phyloP scores from a whole-genome alignment of 2,888 invertebrate species.

The Euzetes globulus region DNA sequence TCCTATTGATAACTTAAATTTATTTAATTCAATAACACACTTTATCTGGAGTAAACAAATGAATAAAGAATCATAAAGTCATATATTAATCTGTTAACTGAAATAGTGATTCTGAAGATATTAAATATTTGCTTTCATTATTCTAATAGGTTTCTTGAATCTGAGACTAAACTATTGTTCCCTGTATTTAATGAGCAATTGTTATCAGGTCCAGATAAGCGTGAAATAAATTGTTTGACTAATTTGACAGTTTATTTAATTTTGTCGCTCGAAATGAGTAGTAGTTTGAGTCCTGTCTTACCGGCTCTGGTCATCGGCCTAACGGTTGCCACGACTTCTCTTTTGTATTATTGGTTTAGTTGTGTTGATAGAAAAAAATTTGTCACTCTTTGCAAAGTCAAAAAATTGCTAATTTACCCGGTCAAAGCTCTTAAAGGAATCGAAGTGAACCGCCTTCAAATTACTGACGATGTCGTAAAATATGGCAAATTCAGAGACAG shows the following conservation, averaged over 20 bases:
- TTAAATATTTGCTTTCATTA: too few species aligned
- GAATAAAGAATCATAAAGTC: too few species aligned
- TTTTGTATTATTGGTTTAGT: background rate
- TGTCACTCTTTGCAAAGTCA: constrained; percentile 7
- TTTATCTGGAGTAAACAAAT: too few species aligned
- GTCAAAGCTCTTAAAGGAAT: constrained; percentile 19
- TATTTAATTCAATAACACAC: too few species aligned
- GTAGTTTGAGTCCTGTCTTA: background rate
- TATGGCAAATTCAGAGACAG: constrained; percentile 17
- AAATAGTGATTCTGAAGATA: too few species aligned
- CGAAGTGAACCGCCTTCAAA: constrained; percentile 8
- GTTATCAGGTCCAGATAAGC: too few species aligned
- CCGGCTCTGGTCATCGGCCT: background rate
- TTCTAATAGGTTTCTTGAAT: too few species aligned
- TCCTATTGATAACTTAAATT: too few species aligned
- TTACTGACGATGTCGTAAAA: background rate
- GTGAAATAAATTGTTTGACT: too few species aligned
- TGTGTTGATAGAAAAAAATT: background rate
- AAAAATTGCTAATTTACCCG: constrained; percentile 15
- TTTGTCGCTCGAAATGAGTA: background rate
- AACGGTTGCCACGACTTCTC: background rate
- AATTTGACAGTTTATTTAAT: background rate
- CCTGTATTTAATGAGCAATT: too few species aligned
- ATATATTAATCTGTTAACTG: too few species aligned
- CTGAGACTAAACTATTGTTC: too few species aligned